Evolutionary conservation across 2,797 vertebrate genomes (phyloP), one percentile per base, ranked within the genome.

Genomic region (Cygnus olor): DNA sequence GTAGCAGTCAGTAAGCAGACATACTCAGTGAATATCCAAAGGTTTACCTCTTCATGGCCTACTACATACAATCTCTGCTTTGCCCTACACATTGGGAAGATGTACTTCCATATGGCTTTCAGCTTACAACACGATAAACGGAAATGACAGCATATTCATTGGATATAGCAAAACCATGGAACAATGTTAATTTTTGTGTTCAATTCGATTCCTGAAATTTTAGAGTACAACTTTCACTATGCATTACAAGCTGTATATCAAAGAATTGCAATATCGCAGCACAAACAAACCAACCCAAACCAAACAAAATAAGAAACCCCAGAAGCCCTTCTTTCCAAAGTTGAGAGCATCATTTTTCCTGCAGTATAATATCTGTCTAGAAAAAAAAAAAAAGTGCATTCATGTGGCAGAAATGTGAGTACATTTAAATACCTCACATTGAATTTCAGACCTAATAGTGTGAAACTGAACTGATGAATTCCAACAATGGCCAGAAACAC

Each of bases 41-140:
- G 13, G 27, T 72, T 66, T 56, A 36, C 22, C 16, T 54, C 40
- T 44, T 47, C 7, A 11, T 25, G 27, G 11, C 7, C 40, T 56
- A 14, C 14, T 49, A 61, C 49, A 28, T 21, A 19, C 19, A 38
- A 38, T 15, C 22, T 32, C 40, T 56, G 40, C 19, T 19, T 47
- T 56, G 22, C n/a, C 40, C 19, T 64, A 6, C 18, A 2, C 8
- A 3, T 65, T 76, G 64, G 58, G 44, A 60, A 58, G 20, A n/a
- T 15, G 11, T 36, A 32, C 44, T 64, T 36, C 45, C n/a, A 32
- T 34, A 10, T 3, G 40, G 27, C 42, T 30, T 49, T 78, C 28
- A 49, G 30, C 32, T 71, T 60, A 30, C 30, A n/a, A 42, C 4
- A 4, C 28, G 8, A 42, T 49, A 61, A 32, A 66, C 0, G 0